Evolutionary conservation across 2,888 invertebrate species (phyloP).

Genomic region (Sinelater perroti): DNA sequence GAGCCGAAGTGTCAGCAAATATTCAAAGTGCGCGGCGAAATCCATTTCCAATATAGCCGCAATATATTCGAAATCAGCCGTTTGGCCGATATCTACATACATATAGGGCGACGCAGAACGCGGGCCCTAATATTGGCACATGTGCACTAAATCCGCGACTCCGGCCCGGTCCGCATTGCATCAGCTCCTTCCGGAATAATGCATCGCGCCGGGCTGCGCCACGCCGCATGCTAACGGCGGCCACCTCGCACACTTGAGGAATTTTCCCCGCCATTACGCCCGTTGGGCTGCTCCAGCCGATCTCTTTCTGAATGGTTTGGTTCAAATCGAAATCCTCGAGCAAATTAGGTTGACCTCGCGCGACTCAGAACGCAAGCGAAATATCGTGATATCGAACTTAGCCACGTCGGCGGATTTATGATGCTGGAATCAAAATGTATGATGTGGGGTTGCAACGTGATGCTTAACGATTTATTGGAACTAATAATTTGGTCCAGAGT

Average conservation of each 20-base stretch:
- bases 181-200: slow-evolving; percentile 19
- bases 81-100: slow-evolving; percentile 29
- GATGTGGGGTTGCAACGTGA: no score
- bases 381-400: slow-evolving; percentile 5
- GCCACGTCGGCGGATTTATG: no score
- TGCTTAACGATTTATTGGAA: no score
- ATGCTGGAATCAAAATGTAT: no score
- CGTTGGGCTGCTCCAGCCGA: slow-evolving; percentile 11
- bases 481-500: no score
- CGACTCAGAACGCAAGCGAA: slow-evolving; percentile 5
- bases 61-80: slow-evolving; percentile 28
- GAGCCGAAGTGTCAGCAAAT: slow-evolving; percentile 31
- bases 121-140: slow-evolving; percentile 29
- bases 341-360: slow-evolving; percentile 23
- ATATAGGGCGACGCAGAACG: slow-evolving; percentile 30
- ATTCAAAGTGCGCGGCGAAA: slow-evolving; percentile 31
- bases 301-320: slow-evolving; percentile 16
- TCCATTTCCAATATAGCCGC: slow-evolving; percentile 29
- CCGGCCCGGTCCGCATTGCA: slow-evolving; percentile 23
- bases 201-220: slow-evolving; percentile 21
- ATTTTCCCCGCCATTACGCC: slow-evolving; percentile 3
- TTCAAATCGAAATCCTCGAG: slow-evolving; percentile 19
- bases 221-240: slow-evolving; percentile 8
- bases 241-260: slow-evolving; percentile 4
- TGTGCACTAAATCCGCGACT: slow-evolving; percentile 24